phyloP scores from a whole-genome alignment of 2,888 invertebrate genomes.

The Ichneumoninae sp. region DNA sequence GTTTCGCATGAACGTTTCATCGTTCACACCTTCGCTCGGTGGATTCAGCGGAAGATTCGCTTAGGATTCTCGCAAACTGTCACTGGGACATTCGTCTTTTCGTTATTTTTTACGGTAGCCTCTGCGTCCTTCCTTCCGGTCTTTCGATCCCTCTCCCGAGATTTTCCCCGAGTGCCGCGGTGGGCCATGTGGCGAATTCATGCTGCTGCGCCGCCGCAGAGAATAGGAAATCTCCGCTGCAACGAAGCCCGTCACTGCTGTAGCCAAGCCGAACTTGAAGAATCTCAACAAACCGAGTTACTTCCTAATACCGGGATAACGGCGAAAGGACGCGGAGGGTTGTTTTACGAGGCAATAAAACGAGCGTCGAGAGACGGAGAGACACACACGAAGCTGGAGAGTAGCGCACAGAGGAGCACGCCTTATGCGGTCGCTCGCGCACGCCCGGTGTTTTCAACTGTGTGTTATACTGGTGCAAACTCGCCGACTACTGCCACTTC shows the following conservation, averaged over 20 bases:
- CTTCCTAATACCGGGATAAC: slow-evolving; percentile 79
- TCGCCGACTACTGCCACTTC: slow-evolving; percentile 78
- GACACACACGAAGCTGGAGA: slow-evolving; percentile 65
- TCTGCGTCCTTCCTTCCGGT: not conserved
- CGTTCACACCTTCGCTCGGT: slow-evolving; percentile 10
- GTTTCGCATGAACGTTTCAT: slow-evolving; percentile 3
- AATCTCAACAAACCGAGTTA: slow-evolving; percentile 74
- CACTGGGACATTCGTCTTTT: not conserved
- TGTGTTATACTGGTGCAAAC: slow-evolving; percentile 72
- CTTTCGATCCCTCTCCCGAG: not conserved
- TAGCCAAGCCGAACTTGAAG: slow-evolving; percentile 53
- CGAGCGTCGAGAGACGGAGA: slow-evolving; percentile 73
- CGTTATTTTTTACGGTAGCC: not conserved
- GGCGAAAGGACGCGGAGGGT: slow-evolving; percentile 69
- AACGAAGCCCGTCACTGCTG: slow-evolving; percentile 33
- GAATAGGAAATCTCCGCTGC: not conserved
- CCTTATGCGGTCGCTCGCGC: slow-evolving; percentile 62
- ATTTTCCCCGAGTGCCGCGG: not conserved
- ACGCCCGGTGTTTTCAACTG: slow-evolving; percentile 57
- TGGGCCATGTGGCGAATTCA: slow-evolving; percentile 12
- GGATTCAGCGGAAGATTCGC: not conserved
- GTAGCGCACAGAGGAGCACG: slow-evolving; percentile 56
- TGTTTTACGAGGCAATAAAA: slow-evolving; percentile 83
- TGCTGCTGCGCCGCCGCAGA: not conserved
- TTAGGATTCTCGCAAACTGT: not conserved